Percentiles rank a stretch among this genome's conserved stretches.
These are phyloP conservation scores for Phrynocephalus forsythii DNA, from an alignment of 2,797 vertebrate species.

Conservation along the genomic window DNA sequence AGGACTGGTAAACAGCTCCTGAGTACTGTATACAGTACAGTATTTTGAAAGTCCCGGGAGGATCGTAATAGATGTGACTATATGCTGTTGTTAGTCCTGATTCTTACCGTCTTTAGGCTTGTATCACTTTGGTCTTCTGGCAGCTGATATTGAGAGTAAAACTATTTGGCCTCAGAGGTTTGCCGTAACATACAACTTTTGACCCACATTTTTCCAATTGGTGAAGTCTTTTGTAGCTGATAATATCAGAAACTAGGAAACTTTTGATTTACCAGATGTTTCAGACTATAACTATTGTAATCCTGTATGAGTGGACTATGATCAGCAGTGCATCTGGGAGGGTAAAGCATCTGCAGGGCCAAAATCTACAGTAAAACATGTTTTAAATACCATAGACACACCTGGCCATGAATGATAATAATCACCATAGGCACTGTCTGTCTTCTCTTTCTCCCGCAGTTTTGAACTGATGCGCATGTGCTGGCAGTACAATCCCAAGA, in stretches of 20 bases:
- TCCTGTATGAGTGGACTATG: background rate
- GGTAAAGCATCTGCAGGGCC: background rate
- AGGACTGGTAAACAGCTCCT: too few species aligned
- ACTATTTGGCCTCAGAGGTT: background rate
- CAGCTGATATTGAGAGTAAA: background rate
- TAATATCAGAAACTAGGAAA: background rate
- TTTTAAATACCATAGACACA: background rate
- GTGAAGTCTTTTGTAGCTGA: background rate
- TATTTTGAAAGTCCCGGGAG: too few species aligned
- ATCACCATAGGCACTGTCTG: background rate
- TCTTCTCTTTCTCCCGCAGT: slow-evolving; percentile 74
- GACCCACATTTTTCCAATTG: background rate
- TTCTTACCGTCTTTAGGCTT: background rate
- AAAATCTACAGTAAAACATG: background rate
- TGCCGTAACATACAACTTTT: background rate
- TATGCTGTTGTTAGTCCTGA: too few species aligned
- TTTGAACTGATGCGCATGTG: slow-evolving; percentile 99
- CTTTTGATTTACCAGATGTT: background rate
- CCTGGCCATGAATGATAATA: background rate
- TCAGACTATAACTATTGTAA: background rate
- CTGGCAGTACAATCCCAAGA: slow-evolving; percentile 99
- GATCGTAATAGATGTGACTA: too few species aligned
- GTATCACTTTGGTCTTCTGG: background rate
- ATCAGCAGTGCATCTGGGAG: too few species aligned
- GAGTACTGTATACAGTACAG: too few species aligned